A percentile compares a stretch with the other conserved stretches of the same genome.
Conservation (phyloP, 2,888 invertebrate species). For the Seira sanloemensis region DNA sequence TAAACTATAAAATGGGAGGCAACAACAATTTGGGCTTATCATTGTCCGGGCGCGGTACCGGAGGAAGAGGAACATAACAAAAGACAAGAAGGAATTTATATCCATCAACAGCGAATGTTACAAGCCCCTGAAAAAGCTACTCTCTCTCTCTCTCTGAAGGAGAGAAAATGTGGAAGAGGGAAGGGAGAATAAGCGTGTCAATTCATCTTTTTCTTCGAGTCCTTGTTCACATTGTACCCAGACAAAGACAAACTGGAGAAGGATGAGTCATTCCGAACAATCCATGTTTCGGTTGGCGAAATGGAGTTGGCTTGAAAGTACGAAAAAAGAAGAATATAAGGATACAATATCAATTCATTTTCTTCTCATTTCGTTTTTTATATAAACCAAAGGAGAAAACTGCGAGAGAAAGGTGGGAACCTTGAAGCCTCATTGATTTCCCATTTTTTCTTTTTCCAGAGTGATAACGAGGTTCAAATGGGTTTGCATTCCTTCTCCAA, state of each 20-base stretch:
- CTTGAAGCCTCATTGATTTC: slow-evolving; percentile 6
- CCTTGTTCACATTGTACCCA: neutral
- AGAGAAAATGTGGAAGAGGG: too few relatives aligned
- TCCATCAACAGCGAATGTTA: slow-evolving; percentile 23
- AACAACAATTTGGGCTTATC: too few relatives aligned
- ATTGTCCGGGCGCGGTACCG: neutral
- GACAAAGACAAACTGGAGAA: slow-evolving; percentile 17
- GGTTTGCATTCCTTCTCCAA: neutral
- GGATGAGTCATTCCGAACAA: neutral
- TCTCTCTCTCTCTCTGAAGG: too few relatives aligned
- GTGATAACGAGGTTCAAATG: slow-evolving; percentile 17
- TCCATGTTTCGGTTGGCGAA: neutral
- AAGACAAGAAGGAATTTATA: slow-evolving; percentile 30
- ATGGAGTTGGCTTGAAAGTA: neutral
- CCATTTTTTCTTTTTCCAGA: neutral
- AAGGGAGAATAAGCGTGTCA: slow-evolving; percentile 20
- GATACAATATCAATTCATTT: slow-evolving; percentile 18
- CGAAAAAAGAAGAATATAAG: too few relatives aligned
- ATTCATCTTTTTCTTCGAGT: slow-evolving; percentile 26
- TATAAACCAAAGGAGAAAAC: neutral
- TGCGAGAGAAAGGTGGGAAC: neutral
- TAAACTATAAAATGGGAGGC: too few relatives aligned
- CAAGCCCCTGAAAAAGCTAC: slow-evolving; percentile 5
- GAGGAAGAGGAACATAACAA: neutral
- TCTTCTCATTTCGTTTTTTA: neutral